Conservation (phyloP, 2,888 invertebrate species). For the Coelopa pilipes region DNA sequence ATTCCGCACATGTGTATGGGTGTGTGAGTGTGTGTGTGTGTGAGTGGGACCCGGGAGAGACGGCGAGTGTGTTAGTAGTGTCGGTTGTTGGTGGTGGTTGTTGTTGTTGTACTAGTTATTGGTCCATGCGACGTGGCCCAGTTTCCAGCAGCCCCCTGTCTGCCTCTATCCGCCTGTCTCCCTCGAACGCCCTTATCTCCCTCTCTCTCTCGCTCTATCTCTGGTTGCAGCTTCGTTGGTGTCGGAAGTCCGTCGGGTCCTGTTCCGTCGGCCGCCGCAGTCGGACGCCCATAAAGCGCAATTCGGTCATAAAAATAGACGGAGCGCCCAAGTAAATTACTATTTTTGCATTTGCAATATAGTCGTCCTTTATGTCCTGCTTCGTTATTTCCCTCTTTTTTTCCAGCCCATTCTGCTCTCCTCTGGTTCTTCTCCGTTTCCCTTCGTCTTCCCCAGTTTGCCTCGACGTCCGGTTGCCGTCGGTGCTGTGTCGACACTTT, state of each 20-base stretch:
- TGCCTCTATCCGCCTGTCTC: not conserved
- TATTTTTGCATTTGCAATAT: slow-evolving; percentile 28
- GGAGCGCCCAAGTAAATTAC: slow-evolving; percentile 30
- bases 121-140: slow-evolving; percentile 35
- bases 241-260: too few relatives aligned
- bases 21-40: too few relatives aligned
- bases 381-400: slow-evolving; percentile 10
- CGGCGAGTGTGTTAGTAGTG: not conserved
- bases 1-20: not conserved
- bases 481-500: slow-evolving; percentile 3
- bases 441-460: not conserved
- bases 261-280: slow-evolving; percentile 38
- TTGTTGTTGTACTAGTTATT: slow-evolving; percentile 36
- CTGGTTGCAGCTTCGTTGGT: too few relatives aligned
- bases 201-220: too few relatives aligned
- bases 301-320: slow-evolving; percentile 50
- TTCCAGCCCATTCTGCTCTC: not conserved
- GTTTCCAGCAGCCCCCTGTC: slow-evolving; percentile 6
- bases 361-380: slow-evolving; percentile 13
- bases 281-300: slow-evolving; percentile 57
- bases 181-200: not conserved
- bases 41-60: too few relatives aligned
- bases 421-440: slow-evolving; percentile 42
- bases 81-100: not conserved
- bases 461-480: not conserved